Base-by-base conservation (phyloP, 2,888 invertebrate species). In the Meloe dianella region DNA sequence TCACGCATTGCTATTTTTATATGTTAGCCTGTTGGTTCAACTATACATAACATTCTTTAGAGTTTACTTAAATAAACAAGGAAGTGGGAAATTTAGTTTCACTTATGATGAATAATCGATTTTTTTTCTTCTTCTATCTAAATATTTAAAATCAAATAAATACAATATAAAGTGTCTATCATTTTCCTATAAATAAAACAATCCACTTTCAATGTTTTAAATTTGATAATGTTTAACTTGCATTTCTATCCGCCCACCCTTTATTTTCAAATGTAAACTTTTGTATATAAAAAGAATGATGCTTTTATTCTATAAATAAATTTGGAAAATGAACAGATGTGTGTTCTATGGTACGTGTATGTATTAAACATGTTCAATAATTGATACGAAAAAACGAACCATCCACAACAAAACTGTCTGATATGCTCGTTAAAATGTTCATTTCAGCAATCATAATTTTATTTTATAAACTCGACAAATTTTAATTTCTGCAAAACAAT, bases 1-100 rank as follows among this genome's bases (percentile, higher is more conserved):
- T 80, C 79, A 32, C 78, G 73, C 79, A 79, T 80, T 68, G 60
- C 58, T 69, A 67, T 57, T 67, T 64, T 60, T 64, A 58, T 59
- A 64, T 22, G 62, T 54, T 41, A 41, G 29, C 64, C 54, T 20
- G 51, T 20, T 20, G 51, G 10, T 22, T 51, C 12, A 22, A 27
- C 7, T 47, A 27, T 27, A 54, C n/a, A 54, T 24, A 54, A 54
- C 54, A 54, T 27, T 54, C 54, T 54, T 54, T 54, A 51, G 8
- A 22, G 1, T 51, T 22, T 17, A 47, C 20, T 20, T 8, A 47
- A 20, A 47, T 47, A 47, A 47, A 47, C 47, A 20, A 20, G 12
- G 20, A 47, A 47, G 8, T 47, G 20, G 9, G 10, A 17, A 41
- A 47, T 20, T 47, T 20, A 1, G 1, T 47, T 20, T 22, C 47